Evolutionary conservation across 2,113 vertebrate genomes (phyloP), one percentile per base, ranked within the genome.

Genomic region (Seriola quinqueradiata): DNA sequence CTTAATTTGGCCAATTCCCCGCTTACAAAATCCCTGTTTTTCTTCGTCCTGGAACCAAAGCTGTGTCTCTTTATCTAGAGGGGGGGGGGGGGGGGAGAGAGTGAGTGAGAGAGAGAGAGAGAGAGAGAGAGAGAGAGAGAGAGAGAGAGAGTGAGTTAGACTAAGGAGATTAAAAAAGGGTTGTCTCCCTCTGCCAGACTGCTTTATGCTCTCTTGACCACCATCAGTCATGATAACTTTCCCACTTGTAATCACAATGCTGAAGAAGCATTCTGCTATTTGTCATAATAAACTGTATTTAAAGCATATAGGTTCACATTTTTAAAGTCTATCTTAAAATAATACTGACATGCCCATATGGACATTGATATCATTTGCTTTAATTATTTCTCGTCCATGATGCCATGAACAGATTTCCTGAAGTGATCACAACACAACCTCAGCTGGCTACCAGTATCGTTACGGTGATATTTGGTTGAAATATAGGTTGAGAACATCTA

Each of bases 1-100:
- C 80, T 93, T 89, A 90, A 93, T 92, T 92, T 92, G 84, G 90
- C 88, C 87, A 93, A 92, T 94, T 93, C 84, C 25, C 73, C 71
- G 66, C 61, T 61, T 67, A 52, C 55, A 77, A 86, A 89, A 87
- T 77, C 68, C 87, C 61, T 34, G 67, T 70, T 81, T 87, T 68
- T 77, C 68, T 74, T 83, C 72, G 85, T 79, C 52, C 75, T 82
- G 72, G 75, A 90, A 82, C 46, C 63, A 80, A 81, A 85, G 77
- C 82, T 77, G 79, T 75, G 23, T 28, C 36, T 63, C 77, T 70
- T 75, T 74, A 61, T 72, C 65, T 78, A 19, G 42, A 74, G 38
- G 66, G 61, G 52, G 11, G 25, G 69, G 23, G 60, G 52, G 68
- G 46, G 48, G 67, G 81, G 12, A 25, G 25, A 25, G 25, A 25